These are phyloP conservation scores for Notothenia rossii DNA, from an alignment of 2,113 vertebrate genomes.

Conservation along the genomic window DNA sequence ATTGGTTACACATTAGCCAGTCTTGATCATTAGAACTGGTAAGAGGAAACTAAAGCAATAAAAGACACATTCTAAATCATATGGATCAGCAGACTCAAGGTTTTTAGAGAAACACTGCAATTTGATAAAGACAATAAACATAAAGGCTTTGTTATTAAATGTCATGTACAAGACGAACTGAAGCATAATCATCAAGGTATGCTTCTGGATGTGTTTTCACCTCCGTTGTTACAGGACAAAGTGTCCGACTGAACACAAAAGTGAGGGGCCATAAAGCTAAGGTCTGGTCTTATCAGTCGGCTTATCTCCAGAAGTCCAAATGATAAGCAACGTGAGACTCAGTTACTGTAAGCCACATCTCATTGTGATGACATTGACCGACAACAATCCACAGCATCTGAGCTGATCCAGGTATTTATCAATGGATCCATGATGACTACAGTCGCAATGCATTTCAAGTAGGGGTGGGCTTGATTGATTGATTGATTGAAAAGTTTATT, in stretches of 20 bases:
- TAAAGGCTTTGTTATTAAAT: slow-evolving; percentile 6
- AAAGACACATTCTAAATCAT: neutral
- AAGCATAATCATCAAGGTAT: neutral
- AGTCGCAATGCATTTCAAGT: neutral
- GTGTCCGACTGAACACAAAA: neutral
- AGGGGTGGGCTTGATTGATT: too few relatives aligned
- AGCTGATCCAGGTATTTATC: neutral
- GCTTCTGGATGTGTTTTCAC: neutral
- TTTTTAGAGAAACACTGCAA: slow-evolving; percentile 1
- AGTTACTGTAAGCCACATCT: neutral
- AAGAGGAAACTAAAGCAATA: neutral
- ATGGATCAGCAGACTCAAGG: slow-evolving; percentile 6
- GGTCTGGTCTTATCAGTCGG: neutral
- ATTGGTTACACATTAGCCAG: slow-evolving; percentile 42
- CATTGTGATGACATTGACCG: neutral
- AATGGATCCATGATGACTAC: neutral
- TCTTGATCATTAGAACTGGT: neutral
- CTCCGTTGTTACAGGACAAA: neutral
- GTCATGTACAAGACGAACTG: neutral
- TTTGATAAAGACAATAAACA: neutral
- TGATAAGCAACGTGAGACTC: neutral
- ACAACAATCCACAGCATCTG: neutral
- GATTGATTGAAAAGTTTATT: too few relatives aligned
- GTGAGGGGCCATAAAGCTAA: neutral
- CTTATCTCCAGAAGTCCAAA: neutral